Evolutionary conservation across 2,797 vertebrate species (phyloP).

Genomic region (Microchirus variegatus): DNA sequence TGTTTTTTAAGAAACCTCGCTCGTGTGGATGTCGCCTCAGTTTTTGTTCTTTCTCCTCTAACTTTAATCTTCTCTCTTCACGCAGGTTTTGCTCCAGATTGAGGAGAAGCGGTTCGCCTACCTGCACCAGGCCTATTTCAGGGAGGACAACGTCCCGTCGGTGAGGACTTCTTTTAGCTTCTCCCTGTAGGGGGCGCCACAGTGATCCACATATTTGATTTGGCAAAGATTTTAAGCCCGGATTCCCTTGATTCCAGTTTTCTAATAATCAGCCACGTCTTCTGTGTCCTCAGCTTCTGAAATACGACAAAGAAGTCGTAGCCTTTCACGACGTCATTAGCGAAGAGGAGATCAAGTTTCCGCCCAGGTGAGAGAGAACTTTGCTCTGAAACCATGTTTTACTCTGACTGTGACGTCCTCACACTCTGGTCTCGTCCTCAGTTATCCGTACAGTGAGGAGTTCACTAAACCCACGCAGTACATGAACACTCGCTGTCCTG

Average conservation of each 20-base stretch:
- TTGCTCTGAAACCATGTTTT: neutral
- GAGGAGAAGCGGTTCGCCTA: conserved; percentile 84
- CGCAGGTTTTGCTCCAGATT: conserved; percentile 83
- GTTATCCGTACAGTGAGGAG: conserved; percentile 89
- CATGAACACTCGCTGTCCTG: conserved; percentile 87
- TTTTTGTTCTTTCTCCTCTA: neutral
- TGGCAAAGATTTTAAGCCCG: too few relatives aligned
- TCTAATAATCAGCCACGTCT: too few relatives aligned
- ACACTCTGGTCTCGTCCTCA: conserved; percentile 37
- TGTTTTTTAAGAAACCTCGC: too few relatives aligned
- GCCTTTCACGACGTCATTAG: conserved; percentile 77
- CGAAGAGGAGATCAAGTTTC: conserved; percentile 84
- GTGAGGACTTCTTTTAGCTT: conserved; percentile 58
- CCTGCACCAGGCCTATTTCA: conserved; percentile 80
- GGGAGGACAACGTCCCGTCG: conserved; percentile 80
- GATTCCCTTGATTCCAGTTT: too few relatives aligned
- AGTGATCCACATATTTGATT: too few relatives aligned
- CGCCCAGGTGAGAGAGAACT: conserved; percentile 78
- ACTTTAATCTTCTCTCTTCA: neutral
- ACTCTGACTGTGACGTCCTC: neutral
- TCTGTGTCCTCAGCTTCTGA: conserved; percentile 77
- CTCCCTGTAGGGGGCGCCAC: too few relatives aligned
- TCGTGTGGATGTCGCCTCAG: neutral
- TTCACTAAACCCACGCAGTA: conserved; percentile 83
- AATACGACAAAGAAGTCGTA: conserved; percentile 83